These are phyloP conservation scores for Brenthis hecate DNA, from an alignment of 2,888 invertebrate species.

Conservation along the genomic window DNA sequence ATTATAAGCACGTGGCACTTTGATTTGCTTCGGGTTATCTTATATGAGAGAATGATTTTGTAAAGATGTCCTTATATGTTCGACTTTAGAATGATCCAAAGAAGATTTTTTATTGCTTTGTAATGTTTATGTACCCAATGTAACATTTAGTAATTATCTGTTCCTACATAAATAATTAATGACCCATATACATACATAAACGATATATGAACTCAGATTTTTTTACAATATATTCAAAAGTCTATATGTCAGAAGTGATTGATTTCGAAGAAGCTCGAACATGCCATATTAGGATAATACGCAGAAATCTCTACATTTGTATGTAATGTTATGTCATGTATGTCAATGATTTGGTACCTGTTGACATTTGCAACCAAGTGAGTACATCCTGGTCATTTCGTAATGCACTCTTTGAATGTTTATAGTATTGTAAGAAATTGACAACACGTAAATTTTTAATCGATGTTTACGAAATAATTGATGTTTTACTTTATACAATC, in stretches of 20 bases:
- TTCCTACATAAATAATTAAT: too few species aligned
- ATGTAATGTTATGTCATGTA: slow-evolving; percentile 61
- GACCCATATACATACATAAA: too few species aligned
- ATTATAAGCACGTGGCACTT: slow-evolving; percentile 18
- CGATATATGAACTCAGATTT: too few species aligned
- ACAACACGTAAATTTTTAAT: not conserved
- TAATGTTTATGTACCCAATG: not conserved
- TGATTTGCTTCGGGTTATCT: not conserved
- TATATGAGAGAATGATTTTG: not conserved
- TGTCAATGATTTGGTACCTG: slow-evolving; percentile 50
- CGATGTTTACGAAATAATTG: not conserved
- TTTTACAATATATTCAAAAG: not conserved
- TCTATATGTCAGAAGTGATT: not conserved
- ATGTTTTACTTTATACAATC: not conserved
- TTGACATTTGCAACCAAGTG: slow-evolving; percentile 62
- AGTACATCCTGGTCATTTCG: slow-evolving; percentile 40
- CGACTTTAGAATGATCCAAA: too few species aligned
- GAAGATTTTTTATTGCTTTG: not conserved
- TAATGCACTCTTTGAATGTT: slow-evolving; percentile 40
- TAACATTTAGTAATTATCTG: too few species aligned
- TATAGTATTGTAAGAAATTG: slow-evolving; percentile 8
- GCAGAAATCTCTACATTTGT: slow-evolving; percentile 15
- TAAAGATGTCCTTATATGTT: not conserved
- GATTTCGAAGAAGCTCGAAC: slow-evolving; percentile 17
- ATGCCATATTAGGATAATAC: slow-evolving; percentile 17